Percentiles rank a stretch among this genome's conserved stretches.
These are phyloP conservation scores for Exaiptasia diaphana DNA, from an alignment of 64 coral and sea anemone genomes.

Conservation along the genomic window DNA sequence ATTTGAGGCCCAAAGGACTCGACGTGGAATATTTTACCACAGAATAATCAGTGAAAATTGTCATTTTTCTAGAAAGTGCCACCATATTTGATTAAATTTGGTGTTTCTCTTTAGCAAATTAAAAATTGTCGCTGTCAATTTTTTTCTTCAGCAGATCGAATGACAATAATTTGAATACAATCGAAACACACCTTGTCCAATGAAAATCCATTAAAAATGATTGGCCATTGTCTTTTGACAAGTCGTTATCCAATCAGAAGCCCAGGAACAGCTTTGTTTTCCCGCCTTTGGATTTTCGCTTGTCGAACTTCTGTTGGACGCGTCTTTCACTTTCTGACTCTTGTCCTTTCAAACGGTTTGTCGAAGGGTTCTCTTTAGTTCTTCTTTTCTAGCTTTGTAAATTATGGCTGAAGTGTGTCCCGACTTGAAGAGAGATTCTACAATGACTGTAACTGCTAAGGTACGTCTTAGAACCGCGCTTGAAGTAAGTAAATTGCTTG, in stretches of 20 bases:
- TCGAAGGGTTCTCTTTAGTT: not conserved
- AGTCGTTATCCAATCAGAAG: constrained; percentile 29
- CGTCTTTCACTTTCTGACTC: constrained; percentile 60
- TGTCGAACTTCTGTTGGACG: constrained; percentile 24
- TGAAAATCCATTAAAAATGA: too few relatives aligned
- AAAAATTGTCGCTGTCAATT: too few relatives aligned
- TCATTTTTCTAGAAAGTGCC: too few relatives aligned
- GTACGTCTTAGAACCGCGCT: constrained; percentile 21
- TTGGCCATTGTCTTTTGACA: too few relatives aligned
- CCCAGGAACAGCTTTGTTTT: not conserved
- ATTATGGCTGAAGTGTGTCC: constrained; percentile 80
- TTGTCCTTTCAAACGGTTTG: constrained; percentile 11
- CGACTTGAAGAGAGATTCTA: constrained; percentile 78
- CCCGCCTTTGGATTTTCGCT: constrained; percentile 62
- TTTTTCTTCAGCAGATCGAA: too few relatives aligned
- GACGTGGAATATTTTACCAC: too few relatives aligned
- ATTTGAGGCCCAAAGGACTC: too few relatives aligned
- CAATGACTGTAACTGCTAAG: constrained; percentile 83
- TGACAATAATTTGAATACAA: too few relatives aligned
- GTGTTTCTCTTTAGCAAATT: too few relatives aligned
- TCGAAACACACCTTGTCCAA: too few relatives aligned
- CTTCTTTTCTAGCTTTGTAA: constrained; percentile 18
- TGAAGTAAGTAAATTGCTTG: not conserved
- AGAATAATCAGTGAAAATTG: too few relatives aligned
- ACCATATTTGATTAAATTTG: too few relatives aligned